Evolutionary conservation across 1,140 invertebrate species (phyloP), one percentile per base, ranked within the genome.

Genomic region (Cotesia vestalis): DNA sequence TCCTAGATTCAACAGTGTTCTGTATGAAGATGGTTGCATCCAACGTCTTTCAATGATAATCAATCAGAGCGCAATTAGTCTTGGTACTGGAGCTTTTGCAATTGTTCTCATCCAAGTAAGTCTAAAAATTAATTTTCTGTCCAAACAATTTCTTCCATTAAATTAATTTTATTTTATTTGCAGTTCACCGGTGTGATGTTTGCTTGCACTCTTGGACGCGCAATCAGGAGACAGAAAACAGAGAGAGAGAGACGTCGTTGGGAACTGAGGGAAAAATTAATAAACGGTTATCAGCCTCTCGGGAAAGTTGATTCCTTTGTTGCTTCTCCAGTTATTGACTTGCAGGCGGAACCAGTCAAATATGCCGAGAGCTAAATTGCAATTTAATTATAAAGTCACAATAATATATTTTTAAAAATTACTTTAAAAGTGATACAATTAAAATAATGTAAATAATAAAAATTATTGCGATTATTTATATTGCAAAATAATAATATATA

Each of bases 131-230:
- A 8, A 67, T 66, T 36, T 70, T 76, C 57, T 40, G 3, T 27
- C 1, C 27, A 69, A 38, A 12, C 9, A 46, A 8, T 46, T 46
- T n/a, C n/a, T n/a, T n/a, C n/a, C n/a, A n/a, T n/a, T n/a, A n/a
- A n/a, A n/a, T n/a, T n/a, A 62, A 67, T 61, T 36, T 46, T 67
- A 69, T 20, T 12, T 61, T 57, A 75, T 76, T 60, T 79, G 34
- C 88, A 96, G 93, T 82, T 96, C 53, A 89, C 96, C 76, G 95
- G 95, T 64, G 92, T 96, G 17, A 89, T 95, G 69, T 96, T 95
- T 78, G 93, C 95, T 3, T 93, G 93, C 81, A 94, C 94, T 85
- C 84, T 97, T 80, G 95, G 93, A 60, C 91, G 91, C 77, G 91
- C 93, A 0, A 92, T 97, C 77, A 91, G 94, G 73, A 91, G 91